These are phyloP conservation scores for Anthoscopus minutus DNA, from an alignment of 2,113 vertebrate species.

Conservation along the genomic window DNA sequence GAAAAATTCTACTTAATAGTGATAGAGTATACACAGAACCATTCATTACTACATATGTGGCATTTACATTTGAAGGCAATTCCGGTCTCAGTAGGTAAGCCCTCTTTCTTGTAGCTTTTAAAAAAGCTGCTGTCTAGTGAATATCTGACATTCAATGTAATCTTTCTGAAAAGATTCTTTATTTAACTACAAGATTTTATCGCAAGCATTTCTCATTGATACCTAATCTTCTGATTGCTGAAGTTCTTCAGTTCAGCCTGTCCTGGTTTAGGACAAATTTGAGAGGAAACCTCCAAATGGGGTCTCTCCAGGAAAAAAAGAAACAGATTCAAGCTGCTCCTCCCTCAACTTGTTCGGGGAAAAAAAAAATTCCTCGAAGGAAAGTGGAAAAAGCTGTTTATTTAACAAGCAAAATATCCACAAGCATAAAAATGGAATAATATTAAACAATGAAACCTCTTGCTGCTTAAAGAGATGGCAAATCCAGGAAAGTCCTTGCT, in stretches of 20 bases:
- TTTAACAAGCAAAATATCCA: no score
- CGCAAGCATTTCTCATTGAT: not conserved
- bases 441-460: no score
- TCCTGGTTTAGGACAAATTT: no score
- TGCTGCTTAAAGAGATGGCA: no score
- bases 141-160: not conserved
- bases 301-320: no score
- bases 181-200: not conserved
- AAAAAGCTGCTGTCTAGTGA: not conserved
- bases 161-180: not conserved
- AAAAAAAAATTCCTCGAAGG: no score
- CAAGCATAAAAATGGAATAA: no score
- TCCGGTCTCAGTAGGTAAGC: slow-evolving; percentile 84
- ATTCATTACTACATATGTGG: slow-evolving; percentile 93
- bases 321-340: no score
- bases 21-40: slow-evolving; percentile 78
- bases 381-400: no score
- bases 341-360: no score
- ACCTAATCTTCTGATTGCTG: not conserved
- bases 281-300: no score
- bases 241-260: not conserved
- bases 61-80: slow-evolving; percentile 87
- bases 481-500: no score
- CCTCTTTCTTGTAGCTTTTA: not conserved
- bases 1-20: slow-evolving; percentile 94